Percentiles rank a stretch among this genome's conserved stretches.
Conservation (phyloP, 2,888 invertebrate genomes). For the Drosophila recens region DNA sequence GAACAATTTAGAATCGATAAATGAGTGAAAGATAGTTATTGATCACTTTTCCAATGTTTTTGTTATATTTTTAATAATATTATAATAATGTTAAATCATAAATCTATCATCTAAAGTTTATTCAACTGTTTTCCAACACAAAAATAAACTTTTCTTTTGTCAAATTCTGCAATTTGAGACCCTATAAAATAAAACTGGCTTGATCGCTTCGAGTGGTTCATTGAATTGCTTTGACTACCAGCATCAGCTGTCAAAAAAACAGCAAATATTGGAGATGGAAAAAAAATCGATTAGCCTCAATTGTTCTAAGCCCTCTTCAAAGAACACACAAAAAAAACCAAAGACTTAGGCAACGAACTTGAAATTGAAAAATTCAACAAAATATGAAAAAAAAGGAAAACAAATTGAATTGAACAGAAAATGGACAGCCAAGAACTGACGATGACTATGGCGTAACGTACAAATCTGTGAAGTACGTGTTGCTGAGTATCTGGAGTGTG, state of each 20-base stretch:
- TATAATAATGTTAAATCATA: slow-evolving; percentile 9
- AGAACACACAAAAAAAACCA: slow-evolving; percentile 46
- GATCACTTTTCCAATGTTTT: slow-evolving; percentile 14
- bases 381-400: slow-evolving; percentile 37
- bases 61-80: slow-evolving; percentile 22
- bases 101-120: slow-evolving; percentile 17
- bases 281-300: slow-evolving; percentile 75
- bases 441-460: slow-evolving; percentile 73
- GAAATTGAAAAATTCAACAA: slow-evolving; percentile 65
- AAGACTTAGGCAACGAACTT: slow-evolving; percentile 76
- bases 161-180: slow-evolving; percentile 22
- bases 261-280: slow-evolving; percentile 39
- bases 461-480: slow-evolving; percentile 78
- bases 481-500: slow-evolving; percentile 53
- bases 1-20: slow-evolving; percentile 25
- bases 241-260: slow-evolving; percentile 72
- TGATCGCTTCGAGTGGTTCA: slow-evolving; percentile 49
- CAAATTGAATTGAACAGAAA: slow-evolving; percentile 51
- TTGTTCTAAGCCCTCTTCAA: slow-evolving; percentile 71
- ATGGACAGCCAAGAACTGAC: slow-evolving; percentile 51
- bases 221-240: slow-evolving; percentile 63
- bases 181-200: slow-evolving; percentile 22
- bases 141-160: slow-evolving; percentile 17
- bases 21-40: slow-evolving; percentile 1
- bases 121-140: slow-evolving; percentile 8